Conservation (phyloP, 30 jellyfish, hydroid and myxozoan species). For the Calvadosia cruxmelitensis region DNA sequence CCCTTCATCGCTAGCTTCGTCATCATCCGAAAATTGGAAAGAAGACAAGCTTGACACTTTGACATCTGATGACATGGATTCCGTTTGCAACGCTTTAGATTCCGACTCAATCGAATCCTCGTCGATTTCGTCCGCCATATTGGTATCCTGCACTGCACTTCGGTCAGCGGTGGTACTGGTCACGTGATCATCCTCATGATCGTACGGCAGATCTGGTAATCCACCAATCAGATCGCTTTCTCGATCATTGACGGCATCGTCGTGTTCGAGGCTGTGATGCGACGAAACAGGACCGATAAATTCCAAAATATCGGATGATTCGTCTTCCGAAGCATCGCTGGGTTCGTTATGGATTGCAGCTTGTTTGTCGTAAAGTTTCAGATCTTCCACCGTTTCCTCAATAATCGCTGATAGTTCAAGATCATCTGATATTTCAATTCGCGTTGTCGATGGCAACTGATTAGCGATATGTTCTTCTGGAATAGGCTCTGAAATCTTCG, state of each 20-base stretch:
- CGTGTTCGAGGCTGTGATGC: not conserved
- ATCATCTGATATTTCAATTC: constrained; percentile 39
- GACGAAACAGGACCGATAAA: not conserved
- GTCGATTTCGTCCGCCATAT: not conserved
- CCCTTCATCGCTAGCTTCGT: not conserved
- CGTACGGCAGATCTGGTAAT: constrained; percentile 67
- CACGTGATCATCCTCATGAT: not conserved
- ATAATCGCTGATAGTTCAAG: constrained; percentile 75
- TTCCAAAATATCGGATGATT: not conserved
- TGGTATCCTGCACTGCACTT: not conserved
- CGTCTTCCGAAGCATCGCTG: not conserved
- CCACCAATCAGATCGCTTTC: constrained; percentile 22
- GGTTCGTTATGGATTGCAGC: too few species aligned
- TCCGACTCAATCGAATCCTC: not conserved
- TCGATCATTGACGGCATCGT: constrained; percentile 12
- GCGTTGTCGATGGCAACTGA: too few species aligned
- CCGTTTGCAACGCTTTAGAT: not conserved
- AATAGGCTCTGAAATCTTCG: too few species aligned
- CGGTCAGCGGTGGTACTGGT: not conserved
- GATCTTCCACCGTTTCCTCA: constrained; percentile 50
- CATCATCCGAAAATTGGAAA: not conserved
- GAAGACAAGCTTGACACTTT: not conserved
- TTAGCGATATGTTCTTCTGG: too few species aligned
- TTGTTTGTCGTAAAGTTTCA: not conserved
- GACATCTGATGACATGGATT: not conserved